Evolutionary conservation across 1,140 invertebrate species (phyloP).

Genomic region (Nephila pilipes): DNA sequence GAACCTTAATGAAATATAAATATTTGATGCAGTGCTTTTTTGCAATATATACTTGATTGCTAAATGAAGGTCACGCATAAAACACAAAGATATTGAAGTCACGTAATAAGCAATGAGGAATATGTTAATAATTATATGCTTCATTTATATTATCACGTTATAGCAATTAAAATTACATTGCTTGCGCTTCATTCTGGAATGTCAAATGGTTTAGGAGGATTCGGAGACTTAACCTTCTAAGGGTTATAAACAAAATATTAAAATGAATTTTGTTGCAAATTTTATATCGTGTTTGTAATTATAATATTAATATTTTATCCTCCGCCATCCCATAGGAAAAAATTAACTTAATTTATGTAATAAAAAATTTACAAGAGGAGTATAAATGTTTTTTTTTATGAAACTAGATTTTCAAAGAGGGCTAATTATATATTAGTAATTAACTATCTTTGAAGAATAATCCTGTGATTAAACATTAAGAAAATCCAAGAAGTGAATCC

Average conservation of each 20-base stretch:
- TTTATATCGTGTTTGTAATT: too few relatives aligned
- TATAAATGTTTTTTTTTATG: too few relatives aligned
- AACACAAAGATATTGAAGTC: neutral
- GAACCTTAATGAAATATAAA: neutral
- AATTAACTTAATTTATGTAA: too few relatives aligned
- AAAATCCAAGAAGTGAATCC: too few relatives aligned
- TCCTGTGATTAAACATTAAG: too few relatives aligned
- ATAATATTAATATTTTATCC: too few relatives aligned
- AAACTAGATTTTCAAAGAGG: too few relatives aligned
- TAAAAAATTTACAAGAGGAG: too few relatives aligned
- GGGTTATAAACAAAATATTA: neutral
- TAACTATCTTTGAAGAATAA: too few relatives aligned
- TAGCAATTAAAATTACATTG: neutral
- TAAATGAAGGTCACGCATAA: neutral
- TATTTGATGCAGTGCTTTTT: neutral
- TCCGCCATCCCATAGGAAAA: too few relatives aligned
- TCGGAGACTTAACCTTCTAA: neutral
- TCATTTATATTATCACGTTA: neutral
- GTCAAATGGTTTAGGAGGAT: neutral
- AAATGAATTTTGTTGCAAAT: neutral
- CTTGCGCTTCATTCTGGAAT: neutral
- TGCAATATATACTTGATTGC: neutral
- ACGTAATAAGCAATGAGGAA: neutral
- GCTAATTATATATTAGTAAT: too few relatives aligned
- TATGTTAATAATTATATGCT: neutral